Percentiles rank a stretch among this genome's conserved stretches.
phyloP scores from a whole-genome alignment of 2,797 vertebrate species.

The Sebastes miniatus region DNA sequence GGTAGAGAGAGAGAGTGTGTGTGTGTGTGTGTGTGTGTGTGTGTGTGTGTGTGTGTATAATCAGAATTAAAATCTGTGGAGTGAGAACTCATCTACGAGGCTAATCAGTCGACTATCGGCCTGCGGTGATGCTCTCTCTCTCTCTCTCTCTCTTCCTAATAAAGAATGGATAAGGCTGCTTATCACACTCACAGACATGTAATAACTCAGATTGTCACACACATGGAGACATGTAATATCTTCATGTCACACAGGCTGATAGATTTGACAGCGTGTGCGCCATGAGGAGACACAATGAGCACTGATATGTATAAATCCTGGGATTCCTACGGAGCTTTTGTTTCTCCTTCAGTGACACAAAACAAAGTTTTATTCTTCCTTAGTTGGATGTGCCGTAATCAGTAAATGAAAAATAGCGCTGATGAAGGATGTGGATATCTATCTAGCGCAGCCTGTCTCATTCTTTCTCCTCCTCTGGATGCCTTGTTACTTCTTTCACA shows the following conservation, averaged over 20 bases:
- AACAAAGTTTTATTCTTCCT: slow-evolving; percentile 13
- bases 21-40: slow-evolving; percentile 4
- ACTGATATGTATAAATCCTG: slow-evolving; percentile 12
- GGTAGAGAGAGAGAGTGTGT: not conserved
- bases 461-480: slow-evolving; percentile 42
- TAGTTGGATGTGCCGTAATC: slow-evolving; percentile 8
- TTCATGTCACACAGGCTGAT: slow-evolving; percentile 56
- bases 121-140: slow-evolving; percentile 29
- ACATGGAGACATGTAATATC: slow-evolving; percentile 69
- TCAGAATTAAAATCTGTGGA: slow-evolving; percentile 72
- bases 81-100: slow-evolving; percentile 59
- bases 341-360: slow-evolving; percentile 5
- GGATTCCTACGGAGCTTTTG: not conserved
- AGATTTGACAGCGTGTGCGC: slow-evolving; percentile 47
- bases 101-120: slow-evolving; percentile 53
- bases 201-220: slow-evolving; percentile 77
- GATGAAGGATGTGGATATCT: slow-evolving; percentile 39
- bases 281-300: slow-evolving; percentile 43
- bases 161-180: slow-evolving; percentile 69
- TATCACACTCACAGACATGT: slow-evolving; percentile 69
- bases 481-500: slow-evolving; percentile 61
- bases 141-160: slow-evolving; percentile 48
- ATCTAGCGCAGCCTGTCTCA: slow-evolving; percentile 35
- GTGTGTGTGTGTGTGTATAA: slow-evolving; percentile 38
- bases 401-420: slow-evolving; percentile 25